Percentiles rank a stretch among this genome's conserved stretches.
phyloP scores from a whole-genome alignment of 2,888 invertebrate genomes.

The Netelia fuscicornis region DNA sequence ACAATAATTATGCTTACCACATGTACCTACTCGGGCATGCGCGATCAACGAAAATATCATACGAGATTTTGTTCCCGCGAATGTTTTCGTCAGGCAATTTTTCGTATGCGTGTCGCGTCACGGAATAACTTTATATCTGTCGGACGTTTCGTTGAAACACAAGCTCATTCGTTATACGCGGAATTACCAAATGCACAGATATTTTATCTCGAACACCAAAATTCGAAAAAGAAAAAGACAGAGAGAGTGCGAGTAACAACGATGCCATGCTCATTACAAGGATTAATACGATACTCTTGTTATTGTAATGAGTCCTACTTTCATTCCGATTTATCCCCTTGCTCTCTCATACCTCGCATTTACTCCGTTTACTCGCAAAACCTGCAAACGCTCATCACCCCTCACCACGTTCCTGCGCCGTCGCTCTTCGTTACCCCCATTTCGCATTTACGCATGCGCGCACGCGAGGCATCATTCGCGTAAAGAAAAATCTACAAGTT shows the following conservation, averaged over 20 bases:
- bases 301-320: conserved; percentile 63
- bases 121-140: background rate
- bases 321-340: conserved; percentile 41
- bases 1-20: too few relatives aligned
- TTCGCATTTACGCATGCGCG: background rate
- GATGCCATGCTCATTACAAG: conserved; percentile 54
- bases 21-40: too few relatives aligned
- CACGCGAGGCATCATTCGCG: background rate
- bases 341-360: conserved; percentile 1
- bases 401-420: too few relatives aligned
- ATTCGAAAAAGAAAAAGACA: background rate
- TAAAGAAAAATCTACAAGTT: conserved; percentile 24
- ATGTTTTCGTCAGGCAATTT: background rate
- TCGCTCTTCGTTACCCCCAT: too few relatives aligned
- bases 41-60: too few relatives aligned
- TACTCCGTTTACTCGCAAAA: conserved; percentile 23
- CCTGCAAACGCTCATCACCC: background rate
- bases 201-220: conserved; percentile 30
- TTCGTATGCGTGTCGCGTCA: background rate
- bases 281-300: conserved; percentile 58
- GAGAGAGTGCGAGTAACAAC: background rate
- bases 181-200: conserved; percentile 23
- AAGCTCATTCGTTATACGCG: background rate
- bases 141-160: background rate
- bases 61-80: too few relatives aligned